Evolutionary conservation across 1,140 invertebrate genomes (phyloP).

Genomic region (Berghia stephanieae): DNA sequence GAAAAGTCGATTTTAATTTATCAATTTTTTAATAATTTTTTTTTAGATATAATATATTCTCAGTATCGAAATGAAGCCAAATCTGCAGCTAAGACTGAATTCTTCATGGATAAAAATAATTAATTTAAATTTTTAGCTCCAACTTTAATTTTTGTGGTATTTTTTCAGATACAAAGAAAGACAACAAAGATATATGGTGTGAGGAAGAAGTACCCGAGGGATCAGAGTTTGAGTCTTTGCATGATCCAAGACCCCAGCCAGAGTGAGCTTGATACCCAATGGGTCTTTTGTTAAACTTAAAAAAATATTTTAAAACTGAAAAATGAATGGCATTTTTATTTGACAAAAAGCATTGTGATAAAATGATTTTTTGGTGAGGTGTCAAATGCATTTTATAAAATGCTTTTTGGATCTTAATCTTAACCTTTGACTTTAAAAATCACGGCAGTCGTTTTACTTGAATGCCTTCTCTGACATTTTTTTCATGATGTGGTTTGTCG

Average conservation of each 20-base stretch:
- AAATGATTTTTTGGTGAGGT: neutral
- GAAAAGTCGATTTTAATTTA: too few relatives aligned
- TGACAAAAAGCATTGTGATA: neutral
- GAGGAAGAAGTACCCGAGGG: constrained; percentile 69
- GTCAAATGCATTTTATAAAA: neutral
- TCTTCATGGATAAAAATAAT: neutral
- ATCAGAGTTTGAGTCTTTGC: constrained; percentile 68
- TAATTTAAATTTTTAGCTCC: neutral
- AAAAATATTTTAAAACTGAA: neutral
- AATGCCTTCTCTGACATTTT: too few relatives aligned
- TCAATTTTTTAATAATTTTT: too few relatives aligned
- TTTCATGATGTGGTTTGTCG: too few relatives aligned
- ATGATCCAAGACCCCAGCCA: constrained; percentile 76
- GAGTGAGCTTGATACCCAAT: constrained; percentile 59
- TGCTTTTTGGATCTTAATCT: neutral
- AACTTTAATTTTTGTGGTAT: constrained; percentile 3
- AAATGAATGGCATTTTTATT: neutral
- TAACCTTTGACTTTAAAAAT: neutral
- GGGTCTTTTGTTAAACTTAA: neutral
- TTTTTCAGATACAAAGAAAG: constrained; percentile 36
- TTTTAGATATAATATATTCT: too few relatives aligned
- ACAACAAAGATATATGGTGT: constrained; percentile 72
- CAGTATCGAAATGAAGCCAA: neutral
- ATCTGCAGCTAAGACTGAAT: neutral
- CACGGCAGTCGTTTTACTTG: neutral